Percentiles rank a stretch among this genome's conserved stretches.
Conservation (phyloP, 1,140 invertebrate genomes). For the Maconellicoccus hirsutus region DNA sequence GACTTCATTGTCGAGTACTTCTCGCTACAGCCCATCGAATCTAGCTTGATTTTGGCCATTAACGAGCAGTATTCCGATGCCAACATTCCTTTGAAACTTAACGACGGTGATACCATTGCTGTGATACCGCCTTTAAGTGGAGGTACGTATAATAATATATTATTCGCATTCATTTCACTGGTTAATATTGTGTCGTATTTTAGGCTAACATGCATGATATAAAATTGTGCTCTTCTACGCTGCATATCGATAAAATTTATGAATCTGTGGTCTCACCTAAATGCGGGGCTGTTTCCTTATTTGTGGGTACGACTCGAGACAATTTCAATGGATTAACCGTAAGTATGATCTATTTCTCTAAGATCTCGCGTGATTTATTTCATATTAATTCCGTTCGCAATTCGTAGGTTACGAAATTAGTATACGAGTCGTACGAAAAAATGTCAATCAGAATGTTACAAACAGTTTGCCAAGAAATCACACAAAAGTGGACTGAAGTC, state of each 20-base stretch:
- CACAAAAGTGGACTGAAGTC: slow-evolving; percentile 56
- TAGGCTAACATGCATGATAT: slow-evolving; percentile 54
- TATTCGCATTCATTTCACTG: not conserved
- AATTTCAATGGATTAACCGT: slow-evolving; percentile 75
- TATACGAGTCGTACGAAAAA: slow-evolving; percentile 86
- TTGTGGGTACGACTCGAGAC: slow-evolving; percentile 84
- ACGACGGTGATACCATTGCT: slow-evolving; percentile 29
- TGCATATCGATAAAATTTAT: slow-evolving; percentile 56
- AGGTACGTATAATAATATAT: slow-evolving; percentile 33
- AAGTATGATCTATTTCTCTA: slow-evolving; percentile 26
- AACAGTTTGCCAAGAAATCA: slow-evolving; percentile 59
- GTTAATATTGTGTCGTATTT: not conserved
- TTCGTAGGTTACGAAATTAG: slow-evolving; percentile 56
- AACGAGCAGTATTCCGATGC: slow-evolving; percentile 60
- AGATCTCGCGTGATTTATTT: too few species aligned
- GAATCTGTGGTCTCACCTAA: slow-evolving; percentile 51
- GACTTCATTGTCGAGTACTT: slow-evolving; percentile 46
- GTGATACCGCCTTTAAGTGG: slow-evolving; percentile 32
- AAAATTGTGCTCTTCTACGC: slow-evolving; percentile 51
- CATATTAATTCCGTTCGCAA: too few species aligned
- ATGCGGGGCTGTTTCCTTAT: slow-evolving; percentile 79
- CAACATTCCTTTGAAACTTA: slow-evolving; percentile 26
- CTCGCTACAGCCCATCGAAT: slow-evolving; percentile 51
- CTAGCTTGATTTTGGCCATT: slow-evolving; percentile 61
- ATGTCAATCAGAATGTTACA: slow-evolving; percentile 82